These are phyloP conservation scores for Acyrthosiphon pisum DNA, from an alignment of 1,140 invertebrate species.

Conservation along the genomic window DNA sequence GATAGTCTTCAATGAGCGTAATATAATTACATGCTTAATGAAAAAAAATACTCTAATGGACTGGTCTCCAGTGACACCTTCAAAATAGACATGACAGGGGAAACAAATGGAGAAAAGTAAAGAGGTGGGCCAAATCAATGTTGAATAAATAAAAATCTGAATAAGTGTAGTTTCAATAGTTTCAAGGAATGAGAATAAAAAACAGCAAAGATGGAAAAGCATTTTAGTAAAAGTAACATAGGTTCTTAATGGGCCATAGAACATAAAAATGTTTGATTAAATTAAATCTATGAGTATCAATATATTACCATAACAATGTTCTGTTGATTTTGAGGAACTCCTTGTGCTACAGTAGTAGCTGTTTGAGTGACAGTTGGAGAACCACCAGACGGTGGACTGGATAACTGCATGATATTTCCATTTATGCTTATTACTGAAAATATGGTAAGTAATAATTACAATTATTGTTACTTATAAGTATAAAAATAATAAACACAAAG, in stretches of 20 bases:
- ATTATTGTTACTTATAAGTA: not conserved
- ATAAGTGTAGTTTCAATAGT: not conserved
- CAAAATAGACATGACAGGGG: too few species aligned
- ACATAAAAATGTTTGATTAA: not conserved
- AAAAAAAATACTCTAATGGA: too few species aligned
- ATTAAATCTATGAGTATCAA: not conserved
- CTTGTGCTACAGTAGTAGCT: slow-evolving; percentile 65
- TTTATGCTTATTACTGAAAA: slow-evolving; percentile 75
- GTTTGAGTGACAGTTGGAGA: slow-evolving; percentile 64
- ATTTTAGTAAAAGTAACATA: not conserved
- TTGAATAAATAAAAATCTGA: not conserved
- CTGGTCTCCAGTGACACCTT: too few species aligned
- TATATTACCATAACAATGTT: slow-evolving; percentile 71
- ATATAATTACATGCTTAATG: too few species aligned
- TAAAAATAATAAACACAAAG: not conserved
- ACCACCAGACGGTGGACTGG: slow-evolving; percentile 60
- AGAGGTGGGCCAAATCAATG: too few species aligned
- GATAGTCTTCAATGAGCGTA: too few species aligned
- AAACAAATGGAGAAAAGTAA: too few species aligned
- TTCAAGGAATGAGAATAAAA: too few species aligned
- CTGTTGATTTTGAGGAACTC: slow-evolving; percentile 64
- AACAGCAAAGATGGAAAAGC: not conserved
- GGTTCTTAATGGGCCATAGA: too few species aligned
- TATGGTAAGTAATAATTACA: not conserved
- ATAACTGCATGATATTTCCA: slow-evolving; percentile 76